Evolutionary conservation across 2,888 invertebrate genomes (phyloP).

Genomic region (Euproctis similis): DNA sequence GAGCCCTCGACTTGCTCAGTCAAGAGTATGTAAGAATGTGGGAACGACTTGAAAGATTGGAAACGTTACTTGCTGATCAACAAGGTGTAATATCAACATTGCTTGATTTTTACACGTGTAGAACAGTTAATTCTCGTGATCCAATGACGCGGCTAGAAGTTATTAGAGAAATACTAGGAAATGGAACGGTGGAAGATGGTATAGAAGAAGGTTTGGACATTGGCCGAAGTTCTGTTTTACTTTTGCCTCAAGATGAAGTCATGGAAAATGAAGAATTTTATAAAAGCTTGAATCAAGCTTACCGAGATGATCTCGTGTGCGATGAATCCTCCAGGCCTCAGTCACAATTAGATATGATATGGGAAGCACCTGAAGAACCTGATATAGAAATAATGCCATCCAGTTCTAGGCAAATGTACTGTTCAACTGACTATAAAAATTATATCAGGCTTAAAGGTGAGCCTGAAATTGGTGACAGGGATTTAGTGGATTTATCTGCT

Average conservation of each 20-base stretch:
- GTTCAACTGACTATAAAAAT: slow-evolving; percentile 85
- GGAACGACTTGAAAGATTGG: slow-evolving; percentile 91
- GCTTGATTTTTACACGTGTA: slow-evolving; percentile 84
- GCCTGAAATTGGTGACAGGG: slow-evolving; percentile 85
- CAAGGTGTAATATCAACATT: slow-evolving; percentile 93
- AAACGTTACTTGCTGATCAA: slow-evolving; percentile 90
- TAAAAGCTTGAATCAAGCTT: slow-evolving; percentile 90
- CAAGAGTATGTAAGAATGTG: slow-evolving; percentile 96
- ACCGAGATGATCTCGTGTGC: slow-evolving; percentile 85
- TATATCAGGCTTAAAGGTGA: slow-evolving; percentile 81
- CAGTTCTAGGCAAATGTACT: slow-evolving; percentile 80
- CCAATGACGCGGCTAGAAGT: slow-evolving; percentile 74
- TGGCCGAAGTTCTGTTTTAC: slow-evolving; percentile 53
- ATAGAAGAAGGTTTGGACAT: slow-evolving; percentile 80
- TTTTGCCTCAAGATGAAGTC: slow-evolving; percentile 61
- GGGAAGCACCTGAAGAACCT: slow-evolving; percentile 87
- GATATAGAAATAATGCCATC: slow-evolving; percentile 75
- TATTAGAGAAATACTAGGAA: slow-evolving; percentile 79
- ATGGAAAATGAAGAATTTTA: slow-evolving; percentile 91
- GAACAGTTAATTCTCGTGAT: slow-evolving; percentile 67
- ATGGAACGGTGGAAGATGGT: slow-evolving; percentile 79
- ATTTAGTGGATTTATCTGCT: slow-evolving; percentile 83
- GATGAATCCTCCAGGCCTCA: slow-evolving; percentile 78
- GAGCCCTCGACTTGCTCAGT: slow-evolving; percentile 90
- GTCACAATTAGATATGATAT: slow-evolving; percentile 89